phyloP scores from a whole-genome alignment of 2,888 invertebrate species.

The Steinernema carpocapsae region DNA sequence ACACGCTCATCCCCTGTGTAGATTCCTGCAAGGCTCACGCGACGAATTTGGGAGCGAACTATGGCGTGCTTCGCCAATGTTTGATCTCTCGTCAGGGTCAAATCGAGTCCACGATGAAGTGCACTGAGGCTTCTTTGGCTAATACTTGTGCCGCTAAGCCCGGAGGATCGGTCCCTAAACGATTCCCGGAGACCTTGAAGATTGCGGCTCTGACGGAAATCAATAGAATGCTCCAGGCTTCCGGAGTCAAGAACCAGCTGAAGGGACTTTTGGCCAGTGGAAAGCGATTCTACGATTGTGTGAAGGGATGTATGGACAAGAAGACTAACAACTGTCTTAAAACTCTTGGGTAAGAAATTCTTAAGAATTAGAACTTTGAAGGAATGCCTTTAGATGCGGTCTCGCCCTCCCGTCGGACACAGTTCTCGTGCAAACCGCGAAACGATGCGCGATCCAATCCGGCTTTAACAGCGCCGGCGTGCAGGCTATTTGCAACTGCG shows the following conservation, averaged over 20 bases:
- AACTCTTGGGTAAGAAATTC: conserved; percentile 33
- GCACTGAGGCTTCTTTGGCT: conserved; percentile 52
- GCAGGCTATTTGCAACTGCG: conserved; percentile 52
- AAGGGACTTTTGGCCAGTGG: conserved; percentile 58
- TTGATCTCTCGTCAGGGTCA: conserved; percentile 53
- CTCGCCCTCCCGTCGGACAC: conserved; percentile 55
- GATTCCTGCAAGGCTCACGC: conserved; percentile 65
- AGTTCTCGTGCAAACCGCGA: conserved; percentile 52
- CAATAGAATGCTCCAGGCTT: conserved; percentile 54
- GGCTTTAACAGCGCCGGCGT: conserved; percentile 53
- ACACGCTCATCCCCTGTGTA: conserved; percentile 53
- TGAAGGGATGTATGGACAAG: conserved; percentile 62
- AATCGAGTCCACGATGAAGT: conserved; percentile 51
- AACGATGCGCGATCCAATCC: conserved; percentile 50
- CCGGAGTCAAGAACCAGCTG: conserved; percentile 59
- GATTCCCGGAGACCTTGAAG: conserved; percentile 67
- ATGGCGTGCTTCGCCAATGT: conserved; percentile 54
- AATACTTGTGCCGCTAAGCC: conserved; percentile 55
- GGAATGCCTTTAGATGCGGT: conserved; percentile 46
- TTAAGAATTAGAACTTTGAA: background rate
- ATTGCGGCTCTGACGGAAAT: conserved; percentile 64
- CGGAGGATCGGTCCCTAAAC: conserved; percentile 61
- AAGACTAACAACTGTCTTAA: conserved; percentile 51
- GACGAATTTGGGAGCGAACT: conserved; percentile 59
- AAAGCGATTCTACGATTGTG: conserved; percentile 64